Percentiles rank a stretch among this genome's conserved stretches.
These are phyloP conservation scores for Geotrupes spiniger DNA, from an alignment of 2,888 invertebrate species.

Conservation along the genomic window DNA sequence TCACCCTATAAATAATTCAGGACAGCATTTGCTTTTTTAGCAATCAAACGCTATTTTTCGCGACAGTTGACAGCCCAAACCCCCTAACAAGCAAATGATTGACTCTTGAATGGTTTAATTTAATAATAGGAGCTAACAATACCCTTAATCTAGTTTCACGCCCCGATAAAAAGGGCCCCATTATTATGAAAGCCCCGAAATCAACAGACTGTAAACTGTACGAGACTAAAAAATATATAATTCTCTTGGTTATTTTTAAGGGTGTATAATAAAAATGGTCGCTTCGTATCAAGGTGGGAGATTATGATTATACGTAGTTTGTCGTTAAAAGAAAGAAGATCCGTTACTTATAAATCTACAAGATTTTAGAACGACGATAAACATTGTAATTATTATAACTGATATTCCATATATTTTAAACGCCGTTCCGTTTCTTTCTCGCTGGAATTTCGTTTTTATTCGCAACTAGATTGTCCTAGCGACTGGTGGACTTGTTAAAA, in stretches of 20 bases:
- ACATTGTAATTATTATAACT: not conserved
- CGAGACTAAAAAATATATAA: conserved; percentile 15
- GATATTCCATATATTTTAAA: not conserved
- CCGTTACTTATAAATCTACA: not conserved
- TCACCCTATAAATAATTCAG: too few relatives aligned
- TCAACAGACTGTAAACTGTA: conserved; percentile 30
- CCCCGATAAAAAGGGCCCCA: conserved; percentile 32
- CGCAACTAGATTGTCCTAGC: too few relatives aligned
- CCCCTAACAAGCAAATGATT: conserved; percentile 34
- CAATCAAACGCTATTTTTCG: conserved; percentile 24
- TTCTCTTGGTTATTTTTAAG: not conserved
- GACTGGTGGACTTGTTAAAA: too few relatives aligned
- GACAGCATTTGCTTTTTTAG: conserved; percentile 14
- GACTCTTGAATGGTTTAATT: conserved; percentile 39
- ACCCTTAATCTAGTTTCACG: conserved; percentile 39
- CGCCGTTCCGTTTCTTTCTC: not conserved
- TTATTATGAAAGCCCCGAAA: conserved; percentile 23
- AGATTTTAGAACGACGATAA: conserved; percentile 1
- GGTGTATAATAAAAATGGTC: too few relatives aligned
- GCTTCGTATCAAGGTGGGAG: not conserved
- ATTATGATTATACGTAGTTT: not conserved
- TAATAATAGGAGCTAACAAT: conserved; percentile 38
- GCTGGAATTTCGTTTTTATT: not conserved
- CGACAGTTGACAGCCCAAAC: conserved; percentile 27
- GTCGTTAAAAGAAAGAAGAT: conserved; percentile 1